Evolutionary conservation across 2,888 invertebrate genomes (phyloP), one percentile per base, ranked within the genome.

Genomic region (Tenodera sinensis): DNA sequence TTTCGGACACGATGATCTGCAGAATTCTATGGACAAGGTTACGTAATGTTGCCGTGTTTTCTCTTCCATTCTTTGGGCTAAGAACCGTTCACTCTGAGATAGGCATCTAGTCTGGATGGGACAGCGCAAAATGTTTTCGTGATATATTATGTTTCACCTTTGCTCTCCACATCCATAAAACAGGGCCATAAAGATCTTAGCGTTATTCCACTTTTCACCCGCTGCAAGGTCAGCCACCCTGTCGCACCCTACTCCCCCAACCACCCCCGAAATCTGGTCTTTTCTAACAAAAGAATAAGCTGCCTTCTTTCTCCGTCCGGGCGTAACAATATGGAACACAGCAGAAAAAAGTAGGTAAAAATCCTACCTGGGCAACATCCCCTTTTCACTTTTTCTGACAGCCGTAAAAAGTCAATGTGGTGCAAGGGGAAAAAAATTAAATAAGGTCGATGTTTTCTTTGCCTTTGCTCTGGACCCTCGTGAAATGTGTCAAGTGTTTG

Each of bases 391-490:
- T 85, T 88, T 87, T 85, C 34, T 88, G 88, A 88, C 88, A 88
- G 85, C 88, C 88, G 88, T 88, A 88, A 88, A 88, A 88, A 88
- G 88, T 88, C 88, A 88, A 88, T 42, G 30, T 88, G 88, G 83
- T 42, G 25, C 47, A 54, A 25, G 83, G 42, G 6, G 27, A 85
- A 85, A 85, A 85, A 85, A 85, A 85, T 20, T 14, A 34, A 85
- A 85, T 28, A 85, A 85, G 85, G 28, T 42, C 47, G 34, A 84
- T 84, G n/a, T 30, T 42, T 84, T 84, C 42, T 42, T 42, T 71
- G 54, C 54, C 42, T 71, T 71, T 71, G 54, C 54, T 42, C 14
- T 83, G 9, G 34, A 9, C 20, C 25, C 20, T 15, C 34, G 42
- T n/a, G 85, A 30, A 87, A 30, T 87, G 87, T 87, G 87, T 87